phyloP scores from a whole-genome alignment of 2,797 vertebrate species.

The Aphelocoma californica region DNA sequence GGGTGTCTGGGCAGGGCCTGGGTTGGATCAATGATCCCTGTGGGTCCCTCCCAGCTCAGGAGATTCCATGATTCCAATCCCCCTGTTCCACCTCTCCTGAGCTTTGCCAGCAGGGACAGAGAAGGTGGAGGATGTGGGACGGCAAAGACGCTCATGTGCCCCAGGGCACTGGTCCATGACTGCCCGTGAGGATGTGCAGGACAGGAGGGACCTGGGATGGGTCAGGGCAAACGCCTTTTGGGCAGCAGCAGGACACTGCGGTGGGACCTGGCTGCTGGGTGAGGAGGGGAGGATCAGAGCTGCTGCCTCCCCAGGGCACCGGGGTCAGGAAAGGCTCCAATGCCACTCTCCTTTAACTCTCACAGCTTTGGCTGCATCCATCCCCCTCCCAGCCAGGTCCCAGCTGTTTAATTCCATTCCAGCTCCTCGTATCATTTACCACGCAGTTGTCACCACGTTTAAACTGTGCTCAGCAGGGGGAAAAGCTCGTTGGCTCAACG shows the following conservation, averaged over 20 bases:
- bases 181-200: rapidly evolving
- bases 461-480: slow-evolving; percentile 1
- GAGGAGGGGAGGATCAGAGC: background rate
- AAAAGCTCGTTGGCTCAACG: background rate
- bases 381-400: background rate
- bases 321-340: rapidly evolving
- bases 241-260: background rate
- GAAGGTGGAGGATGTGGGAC: background rate
- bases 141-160: background rate
- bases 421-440: background rate
- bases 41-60: background rate
- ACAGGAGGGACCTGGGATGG: background rate
- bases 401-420: background rate
- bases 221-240: rapidly evolving
- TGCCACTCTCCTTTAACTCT: background rate
- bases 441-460: background rate
- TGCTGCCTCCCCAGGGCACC: background rate
- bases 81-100: background rate
- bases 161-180: background rate
- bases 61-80: background rate
- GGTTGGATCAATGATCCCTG: background rate
- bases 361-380: background rate
- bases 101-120: background rate
- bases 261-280: rapidly evolving
- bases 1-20: background rate